phyloP scores from a whole-genome alignment of 2,888 invertebrate species.

The Imbricaverruca yamaguchii region DNA sequence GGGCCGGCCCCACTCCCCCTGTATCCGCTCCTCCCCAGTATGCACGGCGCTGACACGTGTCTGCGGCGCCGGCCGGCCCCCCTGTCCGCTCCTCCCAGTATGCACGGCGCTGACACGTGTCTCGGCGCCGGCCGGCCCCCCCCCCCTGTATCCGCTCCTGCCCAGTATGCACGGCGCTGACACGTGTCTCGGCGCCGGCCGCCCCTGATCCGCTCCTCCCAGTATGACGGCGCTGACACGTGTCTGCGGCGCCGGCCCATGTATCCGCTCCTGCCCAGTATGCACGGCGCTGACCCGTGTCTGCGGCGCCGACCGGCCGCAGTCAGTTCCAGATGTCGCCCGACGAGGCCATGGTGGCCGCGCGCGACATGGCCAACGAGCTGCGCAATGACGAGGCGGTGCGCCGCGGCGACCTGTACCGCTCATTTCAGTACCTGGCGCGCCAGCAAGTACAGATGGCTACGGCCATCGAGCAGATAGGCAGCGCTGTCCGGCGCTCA shows the following conservation, averaged over 20 bases:
- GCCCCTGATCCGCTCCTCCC: too few species aligned
- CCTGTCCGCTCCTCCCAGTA: too few species aligned
- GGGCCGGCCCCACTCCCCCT: too few species aligned
- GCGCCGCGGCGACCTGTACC: slow-evolving; percentile 52
- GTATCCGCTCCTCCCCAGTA: too few species aligned
- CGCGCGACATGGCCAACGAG: slow-evolving; percentile 50
- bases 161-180: too few species aligned
- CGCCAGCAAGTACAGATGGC: slow-evolving; percentile 48
- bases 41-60: too few species aligned
- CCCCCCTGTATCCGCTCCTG: too few species aligned
- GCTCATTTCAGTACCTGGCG: slow-evolving; percentile 50
- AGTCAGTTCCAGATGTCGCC: slow-evolving; percentile 51
- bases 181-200: not conserved
- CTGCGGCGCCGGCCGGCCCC: not conserved
- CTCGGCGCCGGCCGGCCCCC: not conserved
- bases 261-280: too few species aligned
- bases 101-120: too few species aligned
- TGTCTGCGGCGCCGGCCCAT: too few species aligned
- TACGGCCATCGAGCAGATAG: slow-evolving; percentile 46
- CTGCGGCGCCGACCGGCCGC: not conserved
- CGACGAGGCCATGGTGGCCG: slow-evolving; percentile 46
- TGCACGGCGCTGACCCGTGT: too few species aligned
- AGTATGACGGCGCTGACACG: too few species aligned
- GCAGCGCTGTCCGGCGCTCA: slow-evolving; percentile 38
- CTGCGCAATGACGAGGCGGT: slow-evolving; percentile 47